A percentile compares a stretch with the other conserved stretches of the same genome.
These are phyloP conservation scores for Menura novaehollandiae DNA, from an alignment of 2,113 vertebrate species.

Conservation along the genomic window DNA sequence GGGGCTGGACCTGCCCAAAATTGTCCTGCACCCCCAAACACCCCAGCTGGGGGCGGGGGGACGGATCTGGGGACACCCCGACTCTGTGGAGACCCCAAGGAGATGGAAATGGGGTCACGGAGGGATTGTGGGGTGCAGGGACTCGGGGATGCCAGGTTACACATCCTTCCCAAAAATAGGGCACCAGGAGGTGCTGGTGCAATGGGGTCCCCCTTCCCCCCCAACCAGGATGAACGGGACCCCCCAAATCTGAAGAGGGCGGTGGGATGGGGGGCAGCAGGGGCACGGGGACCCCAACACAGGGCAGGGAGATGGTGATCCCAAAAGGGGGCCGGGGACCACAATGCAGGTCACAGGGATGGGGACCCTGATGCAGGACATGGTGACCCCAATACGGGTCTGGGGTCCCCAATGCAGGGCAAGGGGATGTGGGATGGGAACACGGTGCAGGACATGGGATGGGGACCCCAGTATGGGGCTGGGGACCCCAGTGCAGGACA, in stretches of 20 bases:
- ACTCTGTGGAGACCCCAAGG: no score
- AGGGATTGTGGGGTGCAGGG: no score
- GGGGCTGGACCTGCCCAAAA: neutral
- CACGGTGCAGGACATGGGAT: neutral
- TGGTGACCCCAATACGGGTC: neutral
- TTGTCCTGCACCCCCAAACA: neutral
- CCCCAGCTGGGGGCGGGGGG: fast-evolving
- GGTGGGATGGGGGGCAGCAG: neutral
- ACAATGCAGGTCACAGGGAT: neutral
- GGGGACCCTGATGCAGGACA: neutral
- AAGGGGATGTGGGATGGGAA: neutral
- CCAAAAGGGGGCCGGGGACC: no score
- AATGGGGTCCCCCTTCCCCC: neutral
- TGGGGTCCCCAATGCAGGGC: neutral
- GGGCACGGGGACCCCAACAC: fast-evolving
- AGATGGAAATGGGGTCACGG: neutral
- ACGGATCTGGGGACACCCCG: neutral
- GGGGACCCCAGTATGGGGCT: neutral
- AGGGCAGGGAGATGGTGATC: neutral
- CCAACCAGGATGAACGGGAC: neutral
- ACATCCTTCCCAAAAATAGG: neutral
- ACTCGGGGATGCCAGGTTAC: neutral
- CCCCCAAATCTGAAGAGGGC: neutral
- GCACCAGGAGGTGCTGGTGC: neutral
- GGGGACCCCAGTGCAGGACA: neutral